Conservation (phyloP, 2,888 invertebrate species). For the Drosophila multiciliata region DNA sequence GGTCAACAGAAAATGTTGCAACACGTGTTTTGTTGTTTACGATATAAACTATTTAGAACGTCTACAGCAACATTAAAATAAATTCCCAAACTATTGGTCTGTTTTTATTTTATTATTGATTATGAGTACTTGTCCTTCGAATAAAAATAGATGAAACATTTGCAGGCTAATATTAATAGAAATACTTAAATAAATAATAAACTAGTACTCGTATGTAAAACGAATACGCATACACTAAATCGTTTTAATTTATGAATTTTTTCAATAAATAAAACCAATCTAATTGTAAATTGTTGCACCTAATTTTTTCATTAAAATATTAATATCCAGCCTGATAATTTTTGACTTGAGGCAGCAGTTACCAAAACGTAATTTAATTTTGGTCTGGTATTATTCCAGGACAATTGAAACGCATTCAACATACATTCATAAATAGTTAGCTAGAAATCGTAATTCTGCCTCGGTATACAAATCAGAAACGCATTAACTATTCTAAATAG, state of each 20-base stretch:
- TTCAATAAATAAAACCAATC: slow-evolving; percentile 56
- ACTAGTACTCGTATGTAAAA: slow-evolving; percentile 67
- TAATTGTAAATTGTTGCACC: slow-evolving; percentile 33
- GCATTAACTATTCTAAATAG: slow-evolving; percentile 45
- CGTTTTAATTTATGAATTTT: slow-evolving; percentile 69
- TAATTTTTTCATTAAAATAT: neutral
- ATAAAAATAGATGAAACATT: slow-evolving; percentile 57
- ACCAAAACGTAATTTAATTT: slow-evolving; percentile 4
- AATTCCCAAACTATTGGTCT: slow-evolving; percentile 21
- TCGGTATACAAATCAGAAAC: slow-evolving; percentile 58
- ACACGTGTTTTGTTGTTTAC: slow-evolving; percentile 6
- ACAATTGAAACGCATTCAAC: slow-evolving; percentile 45
- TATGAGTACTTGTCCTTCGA: slow-evolving; percentile 37
- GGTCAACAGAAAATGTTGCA: slow-evolving; percentile 5
- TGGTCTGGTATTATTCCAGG: neutral
- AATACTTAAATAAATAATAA: slow-evolving; percentile 64
- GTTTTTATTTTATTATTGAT: slow-evolving; percentile 42
- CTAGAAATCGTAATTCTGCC: slow-evolving; percentile 57
- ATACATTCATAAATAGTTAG: slow-evolving; percentile 48
- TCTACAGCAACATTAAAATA: slow-evolving; percentile 13
- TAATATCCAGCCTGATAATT: neutral
- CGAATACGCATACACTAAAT: slow-evolving; percentile 60
- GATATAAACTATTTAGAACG: neutral
- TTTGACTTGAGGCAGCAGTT: neutral
- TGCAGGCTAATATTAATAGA: slow-evolving; percentile 71